phyloP scores from a whole-genome alignment of 2,113 vertebrate species.

The Strix uralensis region DNA sequence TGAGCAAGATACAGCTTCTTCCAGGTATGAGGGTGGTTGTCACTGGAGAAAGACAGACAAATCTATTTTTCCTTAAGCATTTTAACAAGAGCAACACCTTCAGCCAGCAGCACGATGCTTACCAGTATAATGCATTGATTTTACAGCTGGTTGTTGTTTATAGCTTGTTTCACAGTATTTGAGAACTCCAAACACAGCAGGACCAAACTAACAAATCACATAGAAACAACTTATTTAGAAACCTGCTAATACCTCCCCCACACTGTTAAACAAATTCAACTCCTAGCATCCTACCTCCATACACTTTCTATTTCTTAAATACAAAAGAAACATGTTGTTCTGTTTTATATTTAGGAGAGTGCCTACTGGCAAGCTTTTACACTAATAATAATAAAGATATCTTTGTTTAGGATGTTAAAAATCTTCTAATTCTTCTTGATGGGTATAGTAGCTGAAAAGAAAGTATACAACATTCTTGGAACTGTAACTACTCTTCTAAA shows the following conservation, averaged over 20 bases:
- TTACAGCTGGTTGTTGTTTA: not conserved
- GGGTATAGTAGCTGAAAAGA: not conserved
- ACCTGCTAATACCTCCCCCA: not conserved
- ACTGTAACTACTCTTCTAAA: not conserved
- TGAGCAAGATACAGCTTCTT: constrained; percentile 75
- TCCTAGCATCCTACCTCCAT: not conserved
- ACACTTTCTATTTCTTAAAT: not conserved
- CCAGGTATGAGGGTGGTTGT: constrained; percentile 52
- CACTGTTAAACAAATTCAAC: not conserved
- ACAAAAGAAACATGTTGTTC: not conserved
- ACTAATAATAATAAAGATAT: not conserved
- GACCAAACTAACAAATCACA: not conserved
- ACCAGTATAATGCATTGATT: not conserved
- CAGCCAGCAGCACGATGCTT: not conserved
- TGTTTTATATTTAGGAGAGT: not conserved
- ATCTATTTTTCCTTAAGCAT: not conserved
- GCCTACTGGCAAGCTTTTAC: not conserved
- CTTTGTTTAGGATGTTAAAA: not conserved
- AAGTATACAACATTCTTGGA: not conserved
- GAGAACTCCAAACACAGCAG: not conserved
- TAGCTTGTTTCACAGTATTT: not conserved
- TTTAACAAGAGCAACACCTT: not conserved
- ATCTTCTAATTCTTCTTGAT: not conserved
- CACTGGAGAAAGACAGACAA: constrained; percentile 38
- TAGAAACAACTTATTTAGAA: not conserved